Evolutionary conservation across 2,113 vertebrate species (phyloP), one percentile per base, ranked within the genome.

Genomic region (Zosterops pallidus): DNA sequence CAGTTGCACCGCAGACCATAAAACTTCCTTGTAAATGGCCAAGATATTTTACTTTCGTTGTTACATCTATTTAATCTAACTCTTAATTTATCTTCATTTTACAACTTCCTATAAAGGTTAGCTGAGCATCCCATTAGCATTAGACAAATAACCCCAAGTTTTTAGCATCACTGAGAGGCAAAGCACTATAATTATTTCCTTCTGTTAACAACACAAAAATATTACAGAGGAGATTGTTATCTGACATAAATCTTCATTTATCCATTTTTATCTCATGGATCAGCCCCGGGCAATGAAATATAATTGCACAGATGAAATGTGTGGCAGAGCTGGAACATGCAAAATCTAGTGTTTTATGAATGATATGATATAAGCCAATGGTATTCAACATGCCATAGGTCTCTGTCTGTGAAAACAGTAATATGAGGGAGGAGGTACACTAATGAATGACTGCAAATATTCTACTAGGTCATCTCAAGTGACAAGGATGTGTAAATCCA

Each of bases 191-290:
- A 95, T 92, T 94, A 90, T 77, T 94, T 88, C 75, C 55, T 85
- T 83, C 64, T 86, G 63, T 93, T 94, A 92, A 86, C 75, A 85
- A 76, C 11, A 12, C 4, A 83, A 72, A 92, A 94, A 77, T 80
- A 95, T 50, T 64, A 63, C 17, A 46, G 71, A 86, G 42, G 21
- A 90, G 86, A 90, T 92, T 77, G 9, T 63, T 92, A 93, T 92
- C 94, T 92, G 79, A 26, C 83, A 83, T 94, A 88, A 95, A 94
- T 81, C 55, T 88, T 74, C 23, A 33, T 90, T 92, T 85, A 79
- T 35, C 46, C 67, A 26, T 77, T 83, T 77, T 89, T 71, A 88
- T 59, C 71, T 96, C 79, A 56, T 33, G 46, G 90, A 79, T 65
- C 71, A 95, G 90, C 88, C 85, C 63, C 16, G 0, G 83, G 94